Conservation (phyloP, 2,797 vertebrate genomes). For the Petrocephalus sullivani region DNA sequence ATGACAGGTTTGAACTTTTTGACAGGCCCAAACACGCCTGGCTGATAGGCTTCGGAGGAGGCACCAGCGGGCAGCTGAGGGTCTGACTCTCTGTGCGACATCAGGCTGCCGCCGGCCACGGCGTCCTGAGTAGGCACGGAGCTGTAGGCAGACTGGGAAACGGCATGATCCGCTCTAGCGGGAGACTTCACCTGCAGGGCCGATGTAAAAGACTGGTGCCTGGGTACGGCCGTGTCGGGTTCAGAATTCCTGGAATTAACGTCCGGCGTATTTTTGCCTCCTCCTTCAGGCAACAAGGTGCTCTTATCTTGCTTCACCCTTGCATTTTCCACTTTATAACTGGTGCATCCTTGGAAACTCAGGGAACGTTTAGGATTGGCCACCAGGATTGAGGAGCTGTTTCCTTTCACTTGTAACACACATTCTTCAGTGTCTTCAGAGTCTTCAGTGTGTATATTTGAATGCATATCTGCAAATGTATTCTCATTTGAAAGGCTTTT, state of each 20-base stretch:
- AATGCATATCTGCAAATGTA: conserved; percentile 30
- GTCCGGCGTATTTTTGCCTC: conserved; percentile 34
- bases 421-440: background rate
- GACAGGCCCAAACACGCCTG: conserved; percentile 80
- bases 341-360: conserved; percentile 43
- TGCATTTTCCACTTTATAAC: conserved; percentile 37
- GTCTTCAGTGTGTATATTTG: conserved; percentile 29
- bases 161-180: conserved; percentile 11
- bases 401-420: conserved; percentile 39
- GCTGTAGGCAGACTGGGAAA: conserved; percentile 14
- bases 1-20: conserved; percentile 81
- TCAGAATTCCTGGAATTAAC: conserved; percentile 28
- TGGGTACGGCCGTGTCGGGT: background rate
- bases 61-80: background rate
- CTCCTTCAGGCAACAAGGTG: conserved; percentile 30
- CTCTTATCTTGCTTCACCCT: conserved; percentile 31
- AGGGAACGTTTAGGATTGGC: conserved; percentile 42
- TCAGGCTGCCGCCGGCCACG: conserved; percentile 23
- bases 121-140: conserved; percentile 31
- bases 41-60: conserved; percentile 45
- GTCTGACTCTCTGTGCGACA: conserved; percentile 45
- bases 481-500: conserved; percentile 33
- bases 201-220: conserved; percentile 25
- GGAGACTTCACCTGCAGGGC: background rate
- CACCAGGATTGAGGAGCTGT: conserved; percentile 23